These are phyloP conservation scores for Tipula confusa DNA, from an alignment of 2,888 invertebrate genomes.

Conservation along the genomic window DNA sequence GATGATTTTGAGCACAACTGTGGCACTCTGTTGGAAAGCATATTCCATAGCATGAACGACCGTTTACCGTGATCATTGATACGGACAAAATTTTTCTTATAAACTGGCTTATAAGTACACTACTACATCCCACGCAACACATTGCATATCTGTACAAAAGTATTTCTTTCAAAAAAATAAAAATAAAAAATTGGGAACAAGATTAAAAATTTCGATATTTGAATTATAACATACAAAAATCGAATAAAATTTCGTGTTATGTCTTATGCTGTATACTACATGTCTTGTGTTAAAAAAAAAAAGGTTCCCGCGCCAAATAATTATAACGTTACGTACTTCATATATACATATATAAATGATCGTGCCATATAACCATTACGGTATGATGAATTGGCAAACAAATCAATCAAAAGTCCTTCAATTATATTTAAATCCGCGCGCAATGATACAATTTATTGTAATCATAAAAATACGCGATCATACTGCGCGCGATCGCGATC, in stretches of 20 bases:
- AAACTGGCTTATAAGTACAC: too few species aligned
- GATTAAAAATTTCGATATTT: background rate
- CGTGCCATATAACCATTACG: background rate
- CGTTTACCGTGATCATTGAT: too few species aligned
- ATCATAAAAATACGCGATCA: background rate
- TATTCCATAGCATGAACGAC: too few species aligned
- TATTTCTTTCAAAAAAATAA: too few species aligned
- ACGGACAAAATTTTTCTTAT: too few species aligned
- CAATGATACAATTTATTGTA: background rate
- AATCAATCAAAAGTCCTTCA: background rate
- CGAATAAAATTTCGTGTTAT: background rate
- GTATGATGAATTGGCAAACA: background rate
- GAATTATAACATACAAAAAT: slow-evolving; percentile 7
- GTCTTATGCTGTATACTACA: background rate
- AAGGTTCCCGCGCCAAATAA: background rate
- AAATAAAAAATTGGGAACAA: background rate
- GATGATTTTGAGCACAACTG: too few species aligned
- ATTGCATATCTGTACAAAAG: too few species aligned
- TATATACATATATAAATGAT: background rate
- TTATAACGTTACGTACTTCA: background rate
- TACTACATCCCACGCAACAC: too few species aligned
- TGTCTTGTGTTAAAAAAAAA: background rate
- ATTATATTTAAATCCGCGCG: background rate
- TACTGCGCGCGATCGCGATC: background rate
- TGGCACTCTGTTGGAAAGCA: too few species aligned